A percentile compares a stretch with the other conserved stretches of the same genome.
Evolutionary conservation across 2,113 vertebrate species (phyloP).

Genomic region (Australoheros scitulus): DNA sequence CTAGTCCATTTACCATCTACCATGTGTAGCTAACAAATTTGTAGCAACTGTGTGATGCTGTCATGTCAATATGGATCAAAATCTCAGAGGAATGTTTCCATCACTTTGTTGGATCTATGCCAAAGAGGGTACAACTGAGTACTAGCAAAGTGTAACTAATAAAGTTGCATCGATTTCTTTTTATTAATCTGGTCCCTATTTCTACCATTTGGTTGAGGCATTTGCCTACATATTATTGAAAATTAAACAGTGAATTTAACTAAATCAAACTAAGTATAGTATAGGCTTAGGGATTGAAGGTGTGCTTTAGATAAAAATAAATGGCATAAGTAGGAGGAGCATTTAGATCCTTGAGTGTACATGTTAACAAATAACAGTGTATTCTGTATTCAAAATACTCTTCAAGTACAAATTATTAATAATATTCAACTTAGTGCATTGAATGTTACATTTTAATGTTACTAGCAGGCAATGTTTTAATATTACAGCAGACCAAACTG

Average conservation of each 20-base stretch:
- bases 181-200: background rate
- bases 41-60: too few relatives aligned
- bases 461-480: background rate
- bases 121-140: too few relatives aligned
- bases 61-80: too few relatives aligned
- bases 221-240: too few relatives aligned
- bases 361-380: background rate
- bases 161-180: background rate
- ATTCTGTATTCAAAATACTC: background rate
- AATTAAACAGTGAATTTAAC: background rate
- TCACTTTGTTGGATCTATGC: too few relatives aligned
- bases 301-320: background rate
- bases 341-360: background rate
- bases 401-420: background rate
- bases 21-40: too few relatives aligned
- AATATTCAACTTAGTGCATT: background rate
- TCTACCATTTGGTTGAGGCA: too few relatives aligned
- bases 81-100: too few relatives aligned
- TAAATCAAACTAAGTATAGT: background rate
- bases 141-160: too few relatives aligned
- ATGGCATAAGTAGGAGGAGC: background rate
- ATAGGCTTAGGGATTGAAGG: background rate
- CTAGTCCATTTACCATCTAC: too few relatives aligned
- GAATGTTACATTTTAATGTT: background rate
- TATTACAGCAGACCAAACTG: background rate